A percentile compares a stretch with the other conserved stretches of the same genome.
phyloP scores from a whole-genome alignment of 2,888 invertebrate species.

The Toxonevra muliebris region DNA sequence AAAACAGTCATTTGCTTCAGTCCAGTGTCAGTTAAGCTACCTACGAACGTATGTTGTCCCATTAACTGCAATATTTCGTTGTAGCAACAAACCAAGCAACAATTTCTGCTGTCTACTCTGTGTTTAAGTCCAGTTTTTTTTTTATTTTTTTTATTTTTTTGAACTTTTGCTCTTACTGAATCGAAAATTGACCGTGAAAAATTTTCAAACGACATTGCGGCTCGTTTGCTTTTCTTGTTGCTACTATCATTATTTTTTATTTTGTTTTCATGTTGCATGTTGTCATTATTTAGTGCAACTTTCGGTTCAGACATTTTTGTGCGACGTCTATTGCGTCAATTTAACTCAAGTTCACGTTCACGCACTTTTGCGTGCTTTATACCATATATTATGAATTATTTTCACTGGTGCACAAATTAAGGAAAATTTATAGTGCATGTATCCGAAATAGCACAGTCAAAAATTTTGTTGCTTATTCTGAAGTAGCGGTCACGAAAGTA shows the following conservation, averaged over 20 bases:
- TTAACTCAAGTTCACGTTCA: constrained; percentile 32
- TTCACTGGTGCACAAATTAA: not conserved
- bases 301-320: constrained; percentile 5
- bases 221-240: constrained; percentile 8
- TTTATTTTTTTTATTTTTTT: too few species aligned
- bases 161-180: not conserved
- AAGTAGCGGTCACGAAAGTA: too few species aligned
- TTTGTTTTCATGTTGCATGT: constrained; percentile 6
- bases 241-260: not conserved
- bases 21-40: too few species aligned
- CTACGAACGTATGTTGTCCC: too few species aligned
- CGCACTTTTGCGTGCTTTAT: constrained; percentile 15
- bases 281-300: not conserved
- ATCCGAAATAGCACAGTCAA: too few species aligned
- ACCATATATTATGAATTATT: not conserved
- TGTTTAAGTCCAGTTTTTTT: not conserved
- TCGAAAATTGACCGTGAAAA: constrained; percentile 27
- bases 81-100: too few species aligned
- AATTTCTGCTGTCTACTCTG: too few species aligned
- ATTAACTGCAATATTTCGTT: too few species aligned
- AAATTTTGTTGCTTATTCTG: too few species aligned
- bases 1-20: too few species aligned
- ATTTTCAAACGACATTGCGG: constrained; percentile 5
- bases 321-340: not conserved
- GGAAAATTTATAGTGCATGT: not conserved